Base-by-base conservation (phyloP, 2,113 vertebrate genomes). In the Pedionomus torquatus region DNA sequence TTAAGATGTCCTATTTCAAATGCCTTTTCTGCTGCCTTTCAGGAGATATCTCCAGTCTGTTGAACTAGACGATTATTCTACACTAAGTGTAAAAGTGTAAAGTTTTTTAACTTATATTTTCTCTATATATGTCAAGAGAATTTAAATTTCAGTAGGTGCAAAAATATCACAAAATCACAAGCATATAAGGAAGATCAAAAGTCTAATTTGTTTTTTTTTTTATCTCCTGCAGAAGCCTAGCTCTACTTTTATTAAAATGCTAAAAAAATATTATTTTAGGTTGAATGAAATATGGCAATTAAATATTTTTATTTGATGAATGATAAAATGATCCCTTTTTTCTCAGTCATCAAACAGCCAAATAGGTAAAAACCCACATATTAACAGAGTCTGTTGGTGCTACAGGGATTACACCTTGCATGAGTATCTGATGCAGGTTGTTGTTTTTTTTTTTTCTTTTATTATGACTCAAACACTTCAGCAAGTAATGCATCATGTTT, bases 291-390 rank as follows among this genome's bases (percentile, higher is more conserved):
- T 28, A 5, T 35, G 75, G 7, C 6, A 79, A 52, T 14, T 28
- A 8, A 65, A 37, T 28, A 2, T 52, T 91, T 83, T 70, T 4
- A 37, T 79, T 46, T 61, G 1, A 30, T n/a, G 17, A 70, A 51
- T n/a, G 3, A 15, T 75, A 43, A 31, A 70, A 79, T 65, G 52
- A 31, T 14, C 3, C 2, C 3, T 25, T 93, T 86, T 86, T 52
- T 70, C 2, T 74, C n/a, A 28, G 11, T 68, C 13, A 52, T 25
- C 43, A 65, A 65, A 20, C 30, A 82, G 55, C 0, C 0, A 83
- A 39, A 69, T n/a, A 75, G 4, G 16, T 25, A 10, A 90, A 91
- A 87, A 18, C 0, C 0, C 6, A 48, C 7, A 10, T 20, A 37
- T 28, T 17, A 68, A 14, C 8, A 54, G n/a, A 5, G 4, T 49